Conservation (phyloP, 2,797 vertebrate genomes). For the Manis pentadactyla region DNA sequence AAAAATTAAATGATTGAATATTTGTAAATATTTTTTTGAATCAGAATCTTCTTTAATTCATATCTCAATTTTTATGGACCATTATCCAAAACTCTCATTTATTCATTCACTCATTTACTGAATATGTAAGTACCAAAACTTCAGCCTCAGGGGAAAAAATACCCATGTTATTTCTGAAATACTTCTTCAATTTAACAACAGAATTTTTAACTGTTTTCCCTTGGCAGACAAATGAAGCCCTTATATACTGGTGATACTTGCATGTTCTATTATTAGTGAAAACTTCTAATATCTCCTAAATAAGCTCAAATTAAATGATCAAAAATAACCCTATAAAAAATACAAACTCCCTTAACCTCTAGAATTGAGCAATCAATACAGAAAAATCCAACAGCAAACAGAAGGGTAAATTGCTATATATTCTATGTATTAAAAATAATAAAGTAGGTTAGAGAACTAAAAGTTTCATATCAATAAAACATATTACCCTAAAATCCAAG, state of each 20-base stretch:
- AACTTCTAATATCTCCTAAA: background rate
- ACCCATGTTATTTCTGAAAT: conserved; percentile 24
- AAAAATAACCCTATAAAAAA: background rate
- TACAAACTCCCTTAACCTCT: background rate
- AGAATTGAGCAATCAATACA: background rate
- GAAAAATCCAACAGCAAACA: conserved; percentile 34
- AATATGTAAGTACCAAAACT: background rate
- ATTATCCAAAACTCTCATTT: background rate
- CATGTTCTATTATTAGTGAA: conserved; percentile 13
- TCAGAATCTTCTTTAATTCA: background rate
- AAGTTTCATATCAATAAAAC: conserved; percentile 23
- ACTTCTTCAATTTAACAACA: background rate
- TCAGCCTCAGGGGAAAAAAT: background rate
- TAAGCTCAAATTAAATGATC: conserved; percentile 29
- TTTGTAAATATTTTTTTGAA: background rate
- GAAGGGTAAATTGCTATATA: background rate
- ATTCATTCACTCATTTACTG: background rate
- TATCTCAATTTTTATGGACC: background rate
- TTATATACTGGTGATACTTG: conserved; percentile 20
- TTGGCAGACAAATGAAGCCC: conserved; percentile 23
- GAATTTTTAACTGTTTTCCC: conserved; percentile 3
- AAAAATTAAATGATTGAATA: background rate
- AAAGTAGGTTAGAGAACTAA: conserved; percentile 25
- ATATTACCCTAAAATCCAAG: conserved; percentile 95
- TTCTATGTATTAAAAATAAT: conserved; percentile 9